Base-by-base conservation (phyloP, 1,140 invertebrate species). In the Rhopalosiphum maidis region DNA sequence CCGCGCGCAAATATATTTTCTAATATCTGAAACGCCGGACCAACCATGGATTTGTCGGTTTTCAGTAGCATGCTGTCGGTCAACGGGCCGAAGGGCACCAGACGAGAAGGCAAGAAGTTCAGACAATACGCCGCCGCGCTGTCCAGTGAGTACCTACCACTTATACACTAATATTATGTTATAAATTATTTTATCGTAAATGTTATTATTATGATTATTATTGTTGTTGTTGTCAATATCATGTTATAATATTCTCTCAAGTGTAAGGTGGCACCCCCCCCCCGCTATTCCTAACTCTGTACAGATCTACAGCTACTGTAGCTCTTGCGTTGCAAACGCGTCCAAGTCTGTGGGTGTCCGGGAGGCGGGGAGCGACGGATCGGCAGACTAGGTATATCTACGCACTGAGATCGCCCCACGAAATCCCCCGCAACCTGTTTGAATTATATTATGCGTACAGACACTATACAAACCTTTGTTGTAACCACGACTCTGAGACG, bases 1-100 rank as follows among this genome's bases (percentile, higher is more conserved):
- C 30, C 60, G 9, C 4, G 30, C 15, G 1, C 15, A 35, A 4
- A 6, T 18, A 77, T 77, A 60, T 8, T 51, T 77, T 77, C 30
- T 77, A 77, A 60, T n/a, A 77, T 77, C n/a, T 95, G 95, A 83
- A 95, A 30, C 30, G 95, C 30, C 68, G 85, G 18, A 94, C 94
- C 87, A 94, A 94, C 51, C 93, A 92, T 94, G 93, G 93, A 94
- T 94, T 68, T 94, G 90, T 94, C 93, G 90, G 93, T 94, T 94
- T 94, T 87, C 93, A 94, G 93, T 18, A 94, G 93, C n/a, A 94
- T 94, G 93, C 87, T 94, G 90, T 94, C 93, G 90, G 93, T 94
- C 93, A 94, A 91, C 41, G 90, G 90, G 77, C 90, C 90, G 90
- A 94, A 48, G 90, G 93, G 91, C 51, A 94, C 90, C 83, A 43